These are phyloP conservation scores for Limnodromus scolopaceus DNA, from an alignment of 2,797 vertebrate species.

Conservation along the genomic window DNA sequence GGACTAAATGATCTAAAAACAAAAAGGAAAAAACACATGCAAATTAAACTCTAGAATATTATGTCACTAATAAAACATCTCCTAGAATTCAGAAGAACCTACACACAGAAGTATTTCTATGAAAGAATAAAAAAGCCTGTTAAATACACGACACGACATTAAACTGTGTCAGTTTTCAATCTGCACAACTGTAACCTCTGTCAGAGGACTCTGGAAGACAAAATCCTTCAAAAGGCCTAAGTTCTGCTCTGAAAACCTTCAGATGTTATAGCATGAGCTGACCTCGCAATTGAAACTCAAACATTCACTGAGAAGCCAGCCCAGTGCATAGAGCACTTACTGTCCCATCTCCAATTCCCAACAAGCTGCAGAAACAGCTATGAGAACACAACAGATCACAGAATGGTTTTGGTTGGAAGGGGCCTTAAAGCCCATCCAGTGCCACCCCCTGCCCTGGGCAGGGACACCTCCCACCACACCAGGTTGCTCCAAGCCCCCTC, in stretches of 20 bases:
- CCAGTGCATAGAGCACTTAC: fast-evolving
- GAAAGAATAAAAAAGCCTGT: fast-evolving
- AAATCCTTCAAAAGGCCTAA: not conserved
- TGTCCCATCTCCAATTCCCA: fast-evolving
- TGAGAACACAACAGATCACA: not conserved
- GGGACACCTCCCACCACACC: not conserved
- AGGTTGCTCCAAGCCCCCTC: not conserved
- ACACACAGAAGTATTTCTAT: not conserved
- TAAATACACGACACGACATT: fast-evolving
- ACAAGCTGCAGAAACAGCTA: no score
- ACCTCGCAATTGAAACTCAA: not conserved
- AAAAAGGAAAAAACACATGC: not conserved
- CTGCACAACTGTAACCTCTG: not conserved
- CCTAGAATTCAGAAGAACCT: not conserved
- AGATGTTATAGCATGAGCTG: fast-evolving
- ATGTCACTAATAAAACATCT: not conserved
- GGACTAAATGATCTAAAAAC: not conserved
- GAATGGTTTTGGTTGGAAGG: not conserved
- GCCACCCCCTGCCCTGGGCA: not conserved
- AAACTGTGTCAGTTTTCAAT: not conserved
- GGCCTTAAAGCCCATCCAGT: not conserved
- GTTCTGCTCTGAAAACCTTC: not conserved
- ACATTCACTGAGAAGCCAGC: no score
- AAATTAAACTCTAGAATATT: not conserved
- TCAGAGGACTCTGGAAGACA: not conserved